phyloP scores from a whole-genome alignment of 1,140 invertebrate genomes.

The Drosophila tsacasi region DNA sequence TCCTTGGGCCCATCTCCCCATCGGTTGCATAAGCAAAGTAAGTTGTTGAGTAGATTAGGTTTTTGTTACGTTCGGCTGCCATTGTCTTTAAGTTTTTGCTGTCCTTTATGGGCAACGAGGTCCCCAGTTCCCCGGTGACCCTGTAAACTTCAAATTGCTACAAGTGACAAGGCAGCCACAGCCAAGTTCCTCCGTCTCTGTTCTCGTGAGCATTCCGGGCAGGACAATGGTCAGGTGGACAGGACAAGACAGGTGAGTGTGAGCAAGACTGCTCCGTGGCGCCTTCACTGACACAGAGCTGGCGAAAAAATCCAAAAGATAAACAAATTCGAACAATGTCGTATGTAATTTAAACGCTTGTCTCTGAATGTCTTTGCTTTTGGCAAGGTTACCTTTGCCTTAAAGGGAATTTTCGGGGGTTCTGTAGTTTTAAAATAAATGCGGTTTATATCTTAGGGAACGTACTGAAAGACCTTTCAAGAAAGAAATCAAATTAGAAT shows the following conservation, averaged over 20 bases:
- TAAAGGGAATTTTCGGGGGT: neutral
- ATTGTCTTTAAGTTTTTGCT: slow-evolving; percentile 76
- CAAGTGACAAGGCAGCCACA: slow-evolving; percentile 58
- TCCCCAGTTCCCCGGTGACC: slow-evolving; percentile 67
- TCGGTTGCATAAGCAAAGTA: slow-evolving; percentile 60
- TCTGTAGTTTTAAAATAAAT: neutral
- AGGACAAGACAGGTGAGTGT: slow-evolving; percentile 44
- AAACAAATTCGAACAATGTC: slow-evolving; percentile 52
- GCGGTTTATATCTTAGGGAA: neutral
- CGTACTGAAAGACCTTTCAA: neutral
- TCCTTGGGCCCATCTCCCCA: slow-evolving; percentile 7
- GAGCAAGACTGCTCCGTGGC: slow-evolving; percentile 13
- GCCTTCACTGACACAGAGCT: slow-evolving; percentile 28
- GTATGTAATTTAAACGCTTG: slow-evolving; percentile 45
- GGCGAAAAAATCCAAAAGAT: slow-evolving; percentile 41
- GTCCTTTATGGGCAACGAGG: slow-evolving; percentile 58
- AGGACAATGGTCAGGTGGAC: slow-evolving; percentile 44
- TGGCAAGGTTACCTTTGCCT: slow-evolving; percentile 11
- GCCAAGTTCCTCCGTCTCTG: neutral
- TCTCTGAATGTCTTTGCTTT: slow-evolving; percentile 16
- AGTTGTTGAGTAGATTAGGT: slow-evolving; percentile 81
- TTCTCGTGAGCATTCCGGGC: slow-evolving; percentile 7
- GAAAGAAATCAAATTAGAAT: neutral
- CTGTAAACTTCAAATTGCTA: slow-evolving; percentile 83
- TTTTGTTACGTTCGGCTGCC: slow-evolving; percentile 67